A percentile compares a stretch with the other conserved stretches of the same genome.
These are phyloP conservation scores for Ibycter americanus DNA, from an alignment of 2,797 vertebrate species.

Conservation along the genomic window DNA sequence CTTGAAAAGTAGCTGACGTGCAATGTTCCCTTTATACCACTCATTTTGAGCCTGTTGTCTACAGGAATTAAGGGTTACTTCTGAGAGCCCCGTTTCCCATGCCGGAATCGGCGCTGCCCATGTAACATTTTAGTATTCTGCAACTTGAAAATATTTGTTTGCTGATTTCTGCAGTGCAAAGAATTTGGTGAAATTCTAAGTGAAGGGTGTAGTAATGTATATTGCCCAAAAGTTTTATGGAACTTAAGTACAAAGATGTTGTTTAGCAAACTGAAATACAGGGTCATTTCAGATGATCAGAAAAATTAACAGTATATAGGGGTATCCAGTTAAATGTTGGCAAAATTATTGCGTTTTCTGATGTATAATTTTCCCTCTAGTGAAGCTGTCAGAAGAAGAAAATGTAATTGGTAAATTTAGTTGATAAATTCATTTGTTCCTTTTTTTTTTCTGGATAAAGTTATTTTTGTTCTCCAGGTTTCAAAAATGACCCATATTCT, in stretches of 20 bases:
- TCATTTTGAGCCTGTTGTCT: not conserved
- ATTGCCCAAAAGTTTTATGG: not conserved
- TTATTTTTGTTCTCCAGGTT: not conserved
- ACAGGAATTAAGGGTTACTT: not conserved
- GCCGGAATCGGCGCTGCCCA: not conserved
- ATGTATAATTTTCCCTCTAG: not conserved
- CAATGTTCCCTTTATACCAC: not conserved
- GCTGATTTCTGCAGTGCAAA: not conserved
- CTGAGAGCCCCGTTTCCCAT: rapidly evolving
- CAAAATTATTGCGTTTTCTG: not conserved
- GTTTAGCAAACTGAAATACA: not conserved
- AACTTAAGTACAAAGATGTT: not conserved
- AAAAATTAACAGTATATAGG: not conserved
- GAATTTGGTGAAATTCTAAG: not conserved
- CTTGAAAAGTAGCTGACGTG: not conserved
- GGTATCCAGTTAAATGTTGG: not conserved
- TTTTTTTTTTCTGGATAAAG: not conserved
- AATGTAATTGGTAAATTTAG: not conserved
- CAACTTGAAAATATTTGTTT: not conserved
- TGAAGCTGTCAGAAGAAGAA: not conserved
- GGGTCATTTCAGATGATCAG: not conserved
- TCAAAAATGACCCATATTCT: not conserved
- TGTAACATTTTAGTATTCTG: not conserved
- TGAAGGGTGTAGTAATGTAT: not conserved
- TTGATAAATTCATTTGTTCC: not conserved